phyloP scores from a whole-genome alignment of 2,797 vertebrate genomes.

The Tympanoctomys barrerae region DNA sequence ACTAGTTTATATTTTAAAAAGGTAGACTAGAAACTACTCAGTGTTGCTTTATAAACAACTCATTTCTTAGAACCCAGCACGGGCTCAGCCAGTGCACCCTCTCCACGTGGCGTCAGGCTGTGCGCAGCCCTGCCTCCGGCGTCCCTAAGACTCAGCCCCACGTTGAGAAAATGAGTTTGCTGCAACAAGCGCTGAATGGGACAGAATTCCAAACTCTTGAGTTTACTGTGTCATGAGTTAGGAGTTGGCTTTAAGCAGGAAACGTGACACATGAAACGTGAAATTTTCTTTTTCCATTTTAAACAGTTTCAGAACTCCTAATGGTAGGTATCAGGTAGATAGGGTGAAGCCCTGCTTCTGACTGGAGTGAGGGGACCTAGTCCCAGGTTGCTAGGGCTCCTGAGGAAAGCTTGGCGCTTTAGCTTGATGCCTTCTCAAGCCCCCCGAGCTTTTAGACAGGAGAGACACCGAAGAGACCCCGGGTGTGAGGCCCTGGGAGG shows the following conservation, averaged over 20 bases:
- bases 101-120: no score
- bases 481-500: no score
- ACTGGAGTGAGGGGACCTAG: not conserved
- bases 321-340: not conserved
- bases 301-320: not conserved
- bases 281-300: not conserved
- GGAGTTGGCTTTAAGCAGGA: not conserved
- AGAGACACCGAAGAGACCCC: no score
- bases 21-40: not conserved
- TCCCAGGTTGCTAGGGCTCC: not conserved
- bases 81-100: not conserved
- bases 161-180: not conserved
- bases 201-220: not conserved
- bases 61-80: not conserved
- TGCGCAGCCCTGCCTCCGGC: not conserved
- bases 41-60: not conserved
- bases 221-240: not conserved
- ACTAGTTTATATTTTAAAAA: slow-evolving; percentile 15
- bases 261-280: not conserved
- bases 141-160: not conserved
- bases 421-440: not conserved
- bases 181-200: not conserved
- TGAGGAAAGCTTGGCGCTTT: not conserved
- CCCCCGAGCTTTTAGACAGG: not conserved
- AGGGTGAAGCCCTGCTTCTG: not conserved